These are phyloP conservation scores for Callaeas wilsoni DNA, from an alignment of 2,113 vertebrate genomes.

Conservation along the genomic window DNA sequence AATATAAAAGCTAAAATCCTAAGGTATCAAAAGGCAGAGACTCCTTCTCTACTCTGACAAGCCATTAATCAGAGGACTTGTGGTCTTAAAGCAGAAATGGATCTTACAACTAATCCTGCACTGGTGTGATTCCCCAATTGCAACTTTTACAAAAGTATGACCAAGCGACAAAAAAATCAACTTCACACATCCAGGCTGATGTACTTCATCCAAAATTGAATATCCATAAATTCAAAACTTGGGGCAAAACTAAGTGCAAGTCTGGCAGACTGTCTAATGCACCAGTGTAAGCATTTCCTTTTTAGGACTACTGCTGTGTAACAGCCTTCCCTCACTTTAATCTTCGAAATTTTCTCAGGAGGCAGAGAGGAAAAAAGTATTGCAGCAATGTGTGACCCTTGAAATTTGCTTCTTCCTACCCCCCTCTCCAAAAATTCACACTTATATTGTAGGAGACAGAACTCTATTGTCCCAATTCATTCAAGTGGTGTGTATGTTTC, in stretches of 20 bases:
- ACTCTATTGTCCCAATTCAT: slow-evolving; percentile 25
- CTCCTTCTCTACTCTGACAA: neutral
- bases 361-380: neutral
- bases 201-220: neutral
- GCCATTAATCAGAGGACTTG: neutral
- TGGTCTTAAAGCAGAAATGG: neutral
- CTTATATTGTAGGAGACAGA: neutral
- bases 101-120: neutral
- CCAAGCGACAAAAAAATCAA: neutral
- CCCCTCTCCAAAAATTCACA: slow-evolving; percentile 13
- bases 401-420: slow-evolving; percentile 36
- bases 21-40: neutral
- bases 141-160: neutral
- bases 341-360: neutral
- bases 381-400: slow-evolving; percentile 20
- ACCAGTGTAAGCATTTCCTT: neutral
- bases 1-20: too few relatives aligned
- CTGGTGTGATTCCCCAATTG: neutral
- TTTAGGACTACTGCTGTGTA: neutral
- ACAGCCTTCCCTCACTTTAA: neutral
- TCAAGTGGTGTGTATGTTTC: slow-evolving; percentile 32
- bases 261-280: neutral
- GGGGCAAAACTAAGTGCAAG: neutral
- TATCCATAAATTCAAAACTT: neutral
- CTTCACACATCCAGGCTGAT: neutral